A percentile compares a stretch with the other conserved stretches of the same genome.
These are phyloP conservation scores for Macaria liturata DNA, from an alignment of 2,888 invertebrate species.

Conservation along the genomic window DNA sequence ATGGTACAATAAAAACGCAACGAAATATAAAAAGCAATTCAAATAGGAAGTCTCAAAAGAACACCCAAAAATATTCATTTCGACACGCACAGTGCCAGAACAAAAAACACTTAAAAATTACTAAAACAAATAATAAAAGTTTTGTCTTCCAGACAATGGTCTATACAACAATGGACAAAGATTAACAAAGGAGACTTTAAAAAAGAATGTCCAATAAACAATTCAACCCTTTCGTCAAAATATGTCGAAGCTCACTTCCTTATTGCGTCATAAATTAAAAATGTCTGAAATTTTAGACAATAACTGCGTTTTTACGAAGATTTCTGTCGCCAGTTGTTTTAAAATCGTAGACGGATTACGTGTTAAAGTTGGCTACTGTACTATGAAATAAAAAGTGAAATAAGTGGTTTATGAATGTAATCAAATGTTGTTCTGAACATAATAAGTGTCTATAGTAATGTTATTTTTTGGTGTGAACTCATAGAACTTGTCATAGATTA, in stretches of 20 bases:
- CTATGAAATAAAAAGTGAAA: too few relatives aligned
- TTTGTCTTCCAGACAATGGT: constrained; percentile 66
- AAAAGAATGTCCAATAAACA: constrained; percentile 69
- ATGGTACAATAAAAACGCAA: too few relatives aligned
- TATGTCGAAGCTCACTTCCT: constrained; percentile 74
- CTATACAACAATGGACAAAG: constrained; percentile 60
- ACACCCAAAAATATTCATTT: constrained; percentile 34
- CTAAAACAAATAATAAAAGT: constrained; percentile 70
- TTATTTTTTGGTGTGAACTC: too few relatives aligned
- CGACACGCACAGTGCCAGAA: constrained; percentile 39
- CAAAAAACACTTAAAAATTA: constrained; percentile 67
- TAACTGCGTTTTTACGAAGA: constrained; percentile 44
- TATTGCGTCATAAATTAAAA: constrained; percentile 78
- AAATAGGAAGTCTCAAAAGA: constrained; percentile 1
- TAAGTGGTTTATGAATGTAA: too few relatives aligned
- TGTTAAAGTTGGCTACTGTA: constrained; percentile 33
- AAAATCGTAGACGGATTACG: constrained; percentile 29
- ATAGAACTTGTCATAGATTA: too few relatives aligned
- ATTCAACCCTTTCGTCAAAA: constrained; percentile 81
- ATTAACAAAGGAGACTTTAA: constrained; percentile 64
- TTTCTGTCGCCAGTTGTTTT: constrained; percentile 40
- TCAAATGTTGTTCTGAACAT: too few relatives aligned
- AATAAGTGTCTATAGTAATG: too few relatives aligned
- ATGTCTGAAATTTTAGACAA: constrained; percentile 54
- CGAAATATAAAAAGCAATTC: not conserved